Conservation (phyloP, 2,797 vertebrate species). For the Allobates femoralis region DNA sequence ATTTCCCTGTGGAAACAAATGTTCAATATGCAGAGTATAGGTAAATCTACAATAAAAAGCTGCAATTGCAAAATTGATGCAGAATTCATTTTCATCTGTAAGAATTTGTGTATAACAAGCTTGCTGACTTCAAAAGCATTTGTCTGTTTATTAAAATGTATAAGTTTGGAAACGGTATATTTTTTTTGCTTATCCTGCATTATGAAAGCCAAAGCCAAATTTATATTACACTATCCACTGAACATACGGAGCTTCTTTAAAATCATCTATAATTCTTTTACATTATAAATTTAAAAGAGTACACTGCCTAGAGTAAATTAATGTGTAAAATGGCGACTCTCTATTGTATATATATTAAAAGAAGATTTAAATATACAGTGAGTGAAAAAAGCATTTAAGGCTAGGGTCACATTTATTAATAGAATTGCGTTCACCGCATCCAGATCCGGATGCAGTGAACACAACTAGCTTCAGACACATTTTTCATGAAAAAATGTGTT, state of each 20-base stretch:
- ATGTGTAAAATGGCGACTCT: too few relatives aligned
- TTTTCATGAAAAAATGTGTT: too few relatives aligned
- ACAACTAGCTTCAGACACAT: too few relatives aligned
- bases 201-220: background rate
- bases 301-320: too few relatives aligned
- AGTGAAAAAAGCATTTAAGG: too few relatives aligned
- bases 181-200: conserved; percentile 20
- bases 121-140: conserved; percentile 42
- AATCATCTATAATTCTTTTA: too few relatives aligned
- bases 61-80: conserved; percentile 46
- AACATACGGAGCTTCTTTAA: background rate
- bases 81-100: conserved; percentile 28
- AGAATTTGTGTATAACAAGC: conserved; percentile 7
- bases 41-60: conserved; percentile 44
- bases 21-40: conserved; percentile 51
- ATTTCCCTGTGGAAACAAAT: conserved; percentile 53
- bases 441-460: too few relatives aligned
- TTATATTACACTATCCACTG: background rate
- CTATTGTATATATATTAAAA: too few relatives aligned
- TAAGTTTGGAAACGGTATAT: conserved; percentile 11
- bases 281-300: too few relatives aligned
- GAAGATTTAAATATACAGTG: too few relatives aligned
- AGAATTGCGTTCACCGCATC: too few relatives aligned
- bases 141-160: conserved; percentile 31
- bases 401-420: too few relatives aligned